phyloP scores from a whole-genome alignment of 2,888 invertebrate genomes.

The Melitaea athalia region DNA sequence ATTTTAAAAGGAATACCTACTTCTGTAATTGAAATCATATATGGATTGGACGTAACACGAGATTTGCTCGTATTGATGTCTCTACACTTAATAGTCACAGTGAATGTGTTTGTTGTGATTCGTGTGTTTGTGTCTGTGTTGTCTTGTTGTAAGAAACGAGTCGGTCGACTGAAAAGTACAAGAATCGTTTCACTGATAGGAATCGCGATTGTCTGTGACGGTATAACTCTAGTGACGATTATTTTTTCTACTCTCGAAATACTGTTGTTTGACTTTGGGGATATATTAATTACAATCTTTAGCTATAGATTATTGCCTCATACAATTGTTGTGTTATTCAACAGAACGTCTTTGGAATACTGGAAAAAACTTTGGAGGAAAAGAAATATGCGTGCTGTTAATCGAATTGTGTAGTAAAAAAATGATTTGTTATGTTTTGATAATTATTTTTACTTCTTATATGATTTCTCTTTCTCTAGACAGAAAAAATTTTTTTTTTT shows the following conservation, averaged over 20 bases:
- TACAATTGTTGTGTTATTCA: constrained; percentile 36
- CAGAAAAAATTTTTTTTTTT: too few relatives aligned
- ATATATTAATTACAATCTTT: constrained; percentile 5
- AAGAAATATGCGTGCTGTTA: constrained; percentile 10
- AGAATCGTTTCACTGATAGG: constrained; percentile 23
- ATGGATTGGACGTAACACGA: neutral
- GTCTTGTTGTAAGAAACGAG: constrained; percentile 25
- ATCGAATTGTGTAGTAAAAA: neutral
- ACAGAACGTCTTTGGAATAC: constrained; percentile 38
- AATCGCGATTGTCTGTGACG: constrained; percentile 38
- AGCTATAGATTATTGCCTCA: constrained; percentile 32
- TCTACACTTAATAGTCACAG: constrained; percentile 23
- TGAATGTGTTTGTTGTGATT: constrained; percentile 33
- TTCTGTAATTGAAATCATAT: constrained; percentile 22
- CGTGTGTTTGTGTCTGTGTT: constrained; percentile 30
- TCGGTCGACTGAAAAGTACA: constrained; percentile 20
- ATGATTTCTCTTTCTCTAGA: too few relatives aligned
- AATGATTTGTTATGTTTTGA: neutral
- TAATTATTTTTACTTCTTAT: too few relatives aligned
- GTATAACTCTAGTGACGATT: constrained; percentile 6
- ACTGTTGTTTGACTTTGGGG: neutral
- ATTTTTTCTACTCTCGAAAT: neutral
- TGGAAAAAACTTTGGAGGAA: constrained; percentile 32
- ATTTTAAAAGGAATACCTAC: constrained; percentile 16
- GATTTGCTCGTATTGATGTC: neutral